These are phyloP conservation scores for Copidosoma floridanum DNA, from an alignment of 1,140 invertebrate genomes.

Conservation along the genomic window DNA sequence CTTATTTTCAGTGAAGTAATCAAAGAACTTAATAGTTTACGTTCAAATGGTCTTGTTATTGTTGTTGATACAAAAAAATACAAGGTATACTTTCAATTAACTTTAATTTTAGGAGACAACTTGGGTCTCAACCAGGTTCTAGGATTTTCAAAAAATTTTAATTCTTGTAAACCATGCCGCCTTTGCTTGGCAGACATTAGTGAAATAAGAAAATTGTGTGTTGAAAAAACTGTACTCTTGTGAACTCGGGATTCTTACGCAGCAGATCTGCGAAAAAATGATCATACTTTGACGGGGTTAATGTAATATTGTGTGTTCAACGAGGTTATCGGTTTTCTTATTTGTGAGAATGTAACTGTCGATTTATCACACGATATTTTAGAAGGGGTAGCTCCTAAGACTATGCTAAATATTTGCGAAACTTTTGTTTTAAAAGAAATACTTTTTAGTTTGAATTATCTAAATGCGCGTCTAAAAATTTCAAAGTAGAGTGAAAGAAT, in stretches of 20 bases:
- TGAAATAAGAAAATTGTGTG: neutral
- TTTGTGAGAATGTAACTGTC: neutral
- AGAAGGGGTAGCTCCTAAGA: neutral
- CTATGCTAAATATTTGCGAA: too few species aligned
- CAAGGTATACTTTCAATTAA: constrained; percentile 19
- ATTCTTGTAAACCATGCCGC: constrained; percentile 11
- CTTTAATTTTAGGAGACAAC: constrained; percentile 4
- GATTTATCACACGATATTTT: neutral
- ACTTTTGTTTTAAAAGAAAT: neutral
- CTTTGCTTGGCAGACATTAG: constrained; percentile 6
- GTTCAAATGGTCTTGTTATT: constrained; percentile 9
- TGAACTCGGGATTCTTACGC: neutral
- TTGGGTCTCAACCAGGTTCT: constrained; percentile 18
- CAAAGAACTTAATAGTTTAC: constrained; percentile 20
- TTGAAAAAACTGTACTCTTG: neutral
- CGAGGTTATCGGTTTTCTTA: neutral
- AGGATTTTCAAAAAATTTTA: constrained; percentile 12
- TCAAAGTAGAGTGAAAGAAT: neutral
- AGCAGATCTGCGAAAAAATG: neutral
- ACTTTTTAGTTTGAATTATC: neutral
- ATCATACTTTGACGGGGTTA: neutral
- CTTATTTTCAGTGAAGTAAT: too few species aligned
- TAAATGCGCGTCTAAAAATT: neutral
- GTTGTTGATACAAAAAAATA: neutral
- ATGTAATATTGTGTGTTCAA: neutral